A percentile compares a stretch with the other conserved stretches of the same genome.
Conservation (phyloP, 2,797 vertebrate genomes). For the Sandelia bainsii region DNA sequence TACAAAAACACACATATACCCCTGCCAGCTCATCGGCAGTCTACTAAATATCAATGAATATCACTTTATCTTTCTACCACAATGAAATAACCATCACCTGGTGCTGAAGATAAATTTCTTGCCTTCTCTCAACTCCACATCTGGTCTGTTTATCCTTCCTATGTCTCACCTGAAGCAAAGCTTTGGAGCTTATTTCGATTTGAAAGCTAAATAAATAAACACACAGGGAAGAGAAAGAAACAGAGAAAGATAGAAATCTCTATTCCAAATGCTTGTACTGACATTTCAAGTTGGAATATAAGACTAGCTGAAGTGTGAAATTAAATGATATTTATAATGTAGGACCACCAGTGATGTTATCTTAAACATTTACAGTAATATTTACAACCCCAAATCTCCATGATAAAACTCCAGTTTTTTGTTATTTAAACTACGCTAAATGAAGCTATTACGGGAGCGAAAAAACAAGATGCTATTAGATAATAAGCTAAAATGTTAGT, state of each 20-base stretch:
- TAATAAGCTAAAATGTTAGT: not conserved
- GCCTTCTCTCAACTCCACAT: constrained; percentile 34
- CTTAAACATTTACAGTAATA: constrained; percentile 3
- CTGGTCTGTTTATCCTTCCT: constrained; percentile 26
- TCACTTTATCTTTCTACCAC: constrained; percentile 33
- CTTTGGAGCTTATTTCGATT: constrained; percentile 19
- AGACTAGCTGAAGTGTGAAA: not conserved
- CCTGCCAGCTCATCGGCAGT: constrained; percentile 21
- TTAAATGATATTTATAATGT: not conserved
- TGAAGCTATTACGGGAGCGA: constrained; percentile 8
- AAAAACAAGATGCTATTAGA: constrained; percentile 8
- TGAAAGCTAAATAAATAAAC: constrained; percentile 23
- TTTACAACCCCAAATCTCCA: not conserved
- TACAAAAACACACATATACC: constrained; percentile 2
- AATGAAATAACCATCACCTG: constrained; percentile 54
- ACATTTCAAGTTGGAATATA: not conserved
- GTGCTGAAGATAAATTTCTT: constrained; percentile 35
- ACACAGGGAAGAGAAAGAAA: constrained; percentile 10
- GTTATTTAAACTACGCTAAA: constrained; percentile 17
- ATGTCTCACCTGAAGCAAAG: constrained; percentile 43
- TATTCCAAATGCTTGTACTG: not conserved
- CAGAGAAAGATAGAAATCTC: not conserved
- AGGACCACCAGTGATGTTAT: not conserved
- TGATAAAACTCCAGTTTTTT: constrained; percentile 8
- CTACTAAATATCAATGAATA: constrained; percentile 8